Conservation (phyloP, 2,113 vertebrate genomes). For the Charina bottae region DNA sequence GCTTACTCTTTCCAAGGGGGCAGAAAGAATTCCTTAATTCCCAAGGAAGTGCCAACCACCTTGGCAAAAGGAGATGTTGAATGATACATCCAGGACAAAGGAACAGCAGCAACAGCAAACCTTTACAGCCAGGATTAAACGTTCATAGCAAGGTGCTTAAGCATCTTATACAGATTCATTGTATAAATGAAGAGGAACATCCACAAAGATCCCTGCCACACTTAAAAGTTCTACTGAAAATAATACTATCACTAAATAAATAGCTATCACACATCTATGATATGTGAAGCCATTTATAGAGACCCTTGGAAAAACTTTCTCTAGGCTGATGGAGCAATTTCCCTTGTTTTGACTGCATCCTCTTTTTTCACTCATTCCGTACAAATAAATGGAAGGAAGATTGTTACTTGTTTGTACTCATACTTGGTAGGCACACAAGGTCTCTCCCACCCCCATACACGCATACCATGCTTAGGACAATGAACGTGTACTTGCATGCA, state of each 20-base stretch:
- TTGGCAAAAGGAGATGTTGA: neutral
- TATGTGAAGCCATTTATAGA: neutral
- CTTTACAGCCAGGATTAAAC: neutral
- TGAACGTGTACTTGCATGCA: constrained; percentile 10
- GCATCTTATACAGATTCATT: neutral
- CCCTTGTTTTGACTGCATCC: neutral
- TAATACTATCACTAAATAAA: neutral
- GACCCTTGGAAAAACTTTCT: neutral
- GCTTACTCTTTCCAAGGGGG: constrained; percentile 21
- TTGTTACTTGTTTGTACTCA: neutral
- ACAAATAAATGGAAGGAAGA: neutral
- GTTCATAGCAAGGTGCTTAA: neutral
- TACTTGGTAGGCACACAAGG: constrained; percentile 14
- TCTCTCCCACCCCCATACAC: neutral
- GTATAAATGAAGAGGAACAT: neutral
- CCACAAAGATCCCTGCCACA: neutral
- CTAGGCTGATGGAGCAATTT: neutral
- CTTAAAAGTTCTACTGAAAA: neutral
- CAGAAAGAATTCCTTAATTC: neutral
- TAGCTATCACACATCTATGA: neutral
- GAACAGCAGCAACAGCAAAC: neutral
- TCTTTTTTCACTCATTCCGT: neutral
- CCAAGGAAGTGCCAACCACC: constrained; percentile 8
- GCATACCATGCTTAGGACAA: neutral
- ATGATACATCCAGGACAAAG: neutral